A percentile compares a stretch with the other conserved stretches of the same genome.
Conservation (phyloP, 2,797 vertebrate species). For the Falco columbarius region DNA sequence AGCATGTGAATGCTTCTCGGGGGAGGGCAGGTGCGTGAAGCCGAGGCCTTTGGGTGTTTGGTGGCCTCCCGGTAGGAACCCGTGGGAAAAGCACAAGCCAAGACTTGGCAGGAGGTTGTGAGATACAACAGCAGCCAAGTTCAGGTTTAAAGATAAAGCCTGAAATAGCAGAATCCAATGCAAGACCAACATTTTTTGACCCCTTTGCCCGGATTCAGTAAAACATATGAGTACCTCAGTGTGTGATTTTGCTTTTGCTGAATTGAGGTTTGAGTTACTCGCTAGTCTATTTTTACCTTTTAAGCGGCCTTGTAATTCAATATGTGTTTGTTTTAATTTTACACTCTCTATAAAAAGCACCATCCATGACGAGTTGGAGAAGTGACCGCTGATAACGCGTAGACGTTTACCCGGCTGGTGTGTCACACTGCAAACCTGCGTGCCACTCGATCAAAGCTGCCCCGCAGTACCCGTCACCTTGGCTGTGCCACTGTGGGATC, state of each 20-base stretch:
- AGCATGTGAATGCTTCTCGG: neutral
- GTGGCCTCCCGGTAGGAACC: neutral
- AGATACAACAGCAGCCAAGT: neutral
- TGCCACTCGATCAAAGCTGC: neutral
- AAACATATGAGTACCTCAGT: neutral
- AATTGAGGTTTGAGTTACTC: constrained; percentile 42
- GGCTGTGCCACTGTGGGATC: neutral
- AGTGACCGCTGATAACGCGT: neutral
- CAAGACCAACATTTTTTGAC: neutral
- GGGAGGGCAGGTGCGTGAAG: neutral
- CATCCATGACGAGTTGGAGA: constrained; percentile 6
- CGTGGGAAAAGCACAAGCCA: constrained; percentile 1
- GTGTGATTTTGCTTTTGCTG: constrained; percentile 13
- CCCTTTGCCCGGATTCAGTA: neutral
- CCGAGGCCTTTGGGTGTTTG: neutral
- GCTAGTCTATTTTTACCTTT: constrained; percentile 51
- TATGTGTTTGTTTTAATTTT: constrained; percentile 68
- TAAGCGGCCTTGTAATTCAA: constrained; percentile 14
- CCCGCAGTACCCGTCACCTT: fast-evolving
- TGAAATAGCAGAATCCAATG: neutral
- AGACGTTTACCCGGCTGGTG: neutral
- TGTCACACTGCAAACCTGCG: neutral
- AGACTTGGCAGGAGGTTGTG: neutral
- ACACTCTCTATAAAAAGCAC: constrained; percentile 54
- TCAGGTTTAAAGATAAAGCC: constrained; percentile 23